Evolutionary conservation across 2,888 invertebrate species (phyloP).

Genomic region (Ichneumon xanthorius): DNA sequence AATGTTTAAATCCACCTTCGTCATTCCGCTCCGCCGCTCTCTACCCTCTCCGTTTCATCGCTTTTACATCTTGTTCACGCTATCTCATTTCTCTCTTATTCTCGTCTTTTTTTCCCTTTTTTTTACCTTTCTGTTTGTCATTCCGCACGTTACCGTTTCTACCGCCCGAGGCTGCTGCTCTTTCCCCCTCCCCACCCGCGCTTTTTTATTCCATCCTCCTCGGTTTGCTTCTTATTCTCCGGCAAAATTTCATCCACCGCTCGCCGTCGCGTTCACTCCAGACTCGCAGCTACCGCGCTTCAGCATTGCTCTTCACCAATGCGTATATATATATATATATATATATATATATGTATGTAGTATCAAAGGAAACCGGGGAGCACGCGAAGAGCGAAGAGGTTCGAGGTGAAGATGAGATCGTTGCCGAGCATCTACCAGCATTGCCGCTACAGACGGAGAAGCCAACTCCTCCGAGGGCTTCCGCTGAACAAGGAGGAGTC

Average conservation of each 20-base stretch:
- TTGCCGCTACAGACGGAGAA: constrained; percentile 47
- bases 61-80: constrained; percentile 45
- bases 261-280: constrained; percentile 41
- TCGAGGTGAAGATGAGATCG: constrained; percentile 66
- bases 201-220: constrained; percentile 40
- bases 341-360: constrained; percentile 4
- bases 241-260: constrained; percentile 54
- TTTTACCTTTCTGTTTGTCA: constrained; percentile 20
- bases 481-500: too few species aligned
- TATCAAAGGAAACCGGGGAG: constrained; percentile 56
- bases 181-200: neutral
- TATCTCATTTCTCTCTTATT: constrained; percentile 38
- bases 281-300: constrained; percentile 31
- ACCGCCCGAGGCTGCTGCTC: constrained; percentile 34
- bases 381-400: constrained; percentile 65
- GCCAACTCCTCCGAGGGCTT: constrained; percentile 31
- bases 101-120: constrained; percentile 23
- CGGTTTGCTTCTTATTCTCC: constrained; percentile 34
- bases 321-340: constrained; percentile 4
- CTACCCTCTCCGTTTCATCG: constrained; percentile 52
- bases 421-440: constrained; percentile 64
- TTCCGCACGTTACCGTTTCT: constrained; percentile 21
- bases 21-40: constrained; percentile 58
- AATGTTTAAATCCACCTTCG: constrained; percentile 60
- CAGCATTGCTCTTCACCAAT: neutral